Percentiles rank a stretch among this genome's conserved stretches.
phyloP scores from a whole-genome alignment of 2,888 invertebrate genomes.

The Hyposoter dolosus region DNA sequence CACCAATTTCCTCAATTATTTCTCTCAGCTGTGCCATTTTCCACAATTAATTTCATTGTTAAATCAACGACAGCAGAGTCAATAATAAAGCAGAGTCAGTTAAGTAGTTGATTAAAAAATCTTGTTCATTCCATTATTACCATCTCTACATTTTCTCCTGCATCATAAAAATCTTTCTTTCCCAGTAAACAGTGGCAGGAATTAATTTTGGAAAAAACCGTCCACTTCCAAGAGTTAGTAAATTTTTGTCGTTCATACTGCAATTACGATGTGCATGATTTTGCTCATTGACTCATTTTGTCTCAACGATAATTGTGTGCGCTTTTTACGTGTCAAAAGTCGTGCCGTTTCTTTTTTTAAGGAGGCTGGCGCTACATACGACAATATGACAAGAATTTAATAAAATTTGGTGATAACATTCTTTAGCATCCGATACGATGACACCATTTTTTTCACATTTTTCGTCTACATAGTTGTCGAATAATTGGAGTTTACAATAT shows the following conservation, averaged over 20 bases:
- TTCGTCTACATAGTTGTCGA: too few relatives aligned
- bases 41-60: conserved; percentile 14
- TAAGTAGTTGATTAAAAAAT: background rate
- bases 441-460: too few relatives aligned
- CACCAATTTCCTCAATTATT: conserved; percentile 41
- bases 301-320: background rate
- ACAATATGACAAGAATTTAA: too few relatives aligned
- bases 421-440: too few relatives aligned
- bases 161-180: background rate
- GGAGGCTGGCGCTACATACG: too few relatives aligned
- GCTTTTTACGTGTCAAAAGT: background rate
- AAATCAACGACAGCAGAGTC: conserved; percentile 23
- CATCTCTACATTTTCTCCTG: background rate
- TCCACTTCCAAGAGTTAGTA: conserved; percentile 8
- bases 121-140: background rate
- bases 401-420: too few relatives aligned
- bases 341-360: background rate
- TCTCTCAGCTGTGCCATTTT: background rate
- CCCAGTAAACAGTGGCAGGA: background rate
- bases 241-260: conserved; percentile 2
- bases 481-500: too few relatives aligned
- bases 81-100: conserved; percentile 35
- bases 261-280: conserved; percentile 11
- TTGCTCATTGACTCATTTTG: background rate
- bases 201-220: background rate